phyloP scores from a whole-genome alignment of 2,888 invertebrate species.

The Catocala nupta region DNA sequence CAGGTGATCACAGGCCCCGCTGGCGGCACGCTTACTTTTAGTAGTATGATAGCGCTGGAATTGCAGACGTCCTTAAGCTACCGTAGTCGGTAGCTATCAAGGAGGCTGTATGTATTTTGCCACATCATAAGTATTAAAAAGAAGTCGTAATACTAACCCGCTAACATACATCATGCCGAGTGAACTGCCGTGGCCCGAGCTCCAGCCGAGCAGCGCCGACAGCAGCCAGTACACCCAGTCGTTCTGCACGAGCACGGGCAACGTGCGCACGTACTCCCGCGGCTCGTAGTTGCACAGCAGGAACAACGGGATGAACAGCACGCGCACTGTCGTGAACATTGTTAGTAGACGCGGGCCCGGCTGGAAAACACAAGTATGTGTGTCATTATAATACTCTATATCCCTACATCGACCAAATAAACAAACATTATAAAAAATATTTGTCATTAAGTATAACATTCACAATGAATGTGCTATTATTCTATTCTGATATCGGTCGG shows the following conservation, averaged over 20 bases:
- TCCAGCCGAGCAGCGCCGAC: conserved; percentile 92
- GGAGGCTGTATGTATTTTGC: too few species aligned
- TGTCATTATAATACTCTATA: neutral
- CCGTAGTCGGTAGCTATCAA: too few species aligned
- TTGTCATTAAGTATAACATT: too few species aligned
- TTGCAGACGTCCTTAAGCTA: too few species aligned
- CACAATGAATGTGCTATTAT: too few species aligned
- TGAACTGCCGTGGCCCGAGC: conserved; percentile 97
- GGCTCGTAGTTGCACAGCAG: conserved; percentile 95
- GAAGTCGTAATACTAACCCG: conserved; percentile 87
- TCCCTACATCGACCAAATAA: too few species aligned
- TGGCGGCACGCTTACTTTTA: too few species aligned
- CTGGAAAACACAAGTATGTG: conserved; percentile 79
- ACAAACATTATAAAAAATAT: too few species aligned
- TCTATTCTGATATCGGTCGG: too few species aligned
- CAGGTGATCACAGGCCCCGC: too few species aligned
- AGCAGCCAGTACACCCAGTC: conserved; percentile 94
- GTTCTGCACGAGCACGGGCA: conserved; percentile 92
- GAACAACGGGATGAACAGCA: conserved; percentile 95
- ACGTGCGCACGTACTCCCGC: conserved; percentile 84
- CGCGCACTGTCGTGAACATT: conserved; percentile 89
- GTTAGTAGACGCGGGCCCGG: conserved; percentile 92
- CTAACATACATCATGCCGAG: conserved; percentile 97
- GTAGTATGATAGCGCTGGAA: too few species aligned
- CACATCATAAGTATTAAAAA: neutral